A percentile compares a stretch with the other conserved stretches of the same genome.
phyloP scores from a whole-genome alignment of 2,888 invertebrate species.

The Epsilonema sp. region DNA sequence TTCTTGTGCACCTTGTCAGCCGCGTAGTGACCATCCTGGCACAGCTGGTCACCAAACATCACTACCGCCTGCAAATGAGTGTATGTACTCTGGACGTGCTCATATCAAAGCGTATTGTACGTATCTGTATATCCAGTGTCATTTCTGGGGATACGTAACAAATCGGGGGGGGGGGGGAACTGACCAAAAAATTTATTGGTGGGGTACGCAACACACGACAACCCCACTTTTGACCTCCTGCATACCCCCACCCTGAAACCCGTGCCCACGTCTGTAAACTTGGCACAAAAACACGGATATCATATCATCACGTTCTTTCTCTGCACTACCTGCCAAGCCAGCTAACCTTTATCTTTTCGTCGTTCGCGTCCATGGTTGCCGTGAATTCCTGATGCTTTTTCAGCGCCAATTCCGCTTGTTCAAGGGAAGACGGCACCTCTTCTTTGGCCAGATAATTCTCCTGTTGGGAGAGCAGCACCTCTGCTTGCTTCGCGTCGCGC shows the following conservation, averaged over 20 bases:
- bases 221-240: no score
- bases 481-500: constrained; percentile 88
- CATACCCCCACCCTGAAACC: no score
- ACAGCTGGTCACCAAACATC: constrained; percentile 70
- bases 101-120: no score
- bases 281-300: no score
- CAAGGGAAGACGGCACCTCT: constrained; percentile 47
- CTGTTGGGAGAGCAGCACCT: constrained; percentile 81
- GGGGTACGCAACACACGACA: no score
- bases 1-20: constrained; percentile 88
- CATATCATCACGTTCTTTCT: no score
- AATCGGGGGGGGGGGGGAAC: no score
- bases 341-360: constrained; percentile 85
- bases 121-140: no score
- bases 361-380: constrained; percentile 98
- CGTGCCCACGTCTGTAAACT: no score
- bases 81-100: no score
- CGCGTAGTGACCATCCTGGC: constrained; percentile 82
- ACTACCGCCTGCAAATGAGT: constrained; percentile 47
- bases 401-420: constrained; percentile 87
- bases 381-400: constrained; percentile 97
- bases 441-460: constrained; percentile 92
- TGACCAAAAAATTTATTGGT: no score
- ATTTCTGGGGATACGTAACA: no score
- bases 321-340: constrained; percentile 38